phyloP scores from a whole-genome alignment of 2,888 invertebrate species.

The Idaea biselata region DNA sequence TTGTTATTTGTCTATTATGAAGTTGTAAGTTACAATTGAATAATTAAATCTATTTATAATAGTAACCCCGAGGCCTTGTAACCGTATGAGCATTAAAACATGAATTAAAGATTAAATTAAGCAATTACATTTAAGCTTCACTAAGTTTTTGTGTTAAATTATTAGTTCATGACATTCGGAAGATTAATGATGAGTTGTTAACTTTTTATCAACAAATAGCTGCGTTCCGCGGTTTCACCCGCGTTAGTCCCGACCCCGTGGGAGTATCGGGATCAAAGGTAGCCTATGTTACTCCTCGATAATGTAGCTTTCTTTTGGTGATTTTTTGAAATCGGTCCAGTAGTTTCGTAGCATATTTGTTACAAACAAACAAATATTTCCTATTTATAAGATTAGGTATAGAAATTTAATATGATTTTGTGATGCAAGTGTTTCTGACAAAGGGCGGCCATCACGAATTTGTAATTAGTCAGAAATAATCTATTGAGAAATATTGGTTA shows the following conservation, averaged over 20 bases:
- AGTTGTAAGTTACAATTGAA: no score
- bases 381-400: no score
- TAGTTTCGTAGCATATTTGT: no score
- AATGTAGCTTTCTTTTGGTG: no score
- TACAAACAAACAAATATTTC: no score
- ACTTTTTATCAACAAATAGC: not conserved
- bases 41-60: not conserved
- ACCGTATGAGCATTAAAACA: not conserved
- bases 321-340: no score
- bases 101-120: not conserved
- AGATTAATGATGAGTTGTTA: not conserved
- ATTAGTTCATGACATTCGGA: not conserved
- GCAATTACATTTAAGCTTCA: not conserved
- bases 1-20: no score
- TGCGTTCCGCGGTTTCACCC: no score
- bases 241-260: no score
- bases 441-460: not conserved
- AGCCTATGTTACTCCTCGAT: no score
- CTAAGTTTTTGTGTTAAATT: not conserved
- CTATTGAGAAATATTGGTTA: not conserved
- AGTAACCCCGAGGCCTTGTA: not conserved
- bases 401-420: not conserved
- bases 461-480: not conserved
- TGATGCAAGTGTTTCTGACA: not conserved
- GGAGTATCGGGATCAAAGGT: no score